Evolutionary conservation across 2,888 invertebrate genomes (phyloP).

Genomic region (Muschampia plurimacula): DNA sequence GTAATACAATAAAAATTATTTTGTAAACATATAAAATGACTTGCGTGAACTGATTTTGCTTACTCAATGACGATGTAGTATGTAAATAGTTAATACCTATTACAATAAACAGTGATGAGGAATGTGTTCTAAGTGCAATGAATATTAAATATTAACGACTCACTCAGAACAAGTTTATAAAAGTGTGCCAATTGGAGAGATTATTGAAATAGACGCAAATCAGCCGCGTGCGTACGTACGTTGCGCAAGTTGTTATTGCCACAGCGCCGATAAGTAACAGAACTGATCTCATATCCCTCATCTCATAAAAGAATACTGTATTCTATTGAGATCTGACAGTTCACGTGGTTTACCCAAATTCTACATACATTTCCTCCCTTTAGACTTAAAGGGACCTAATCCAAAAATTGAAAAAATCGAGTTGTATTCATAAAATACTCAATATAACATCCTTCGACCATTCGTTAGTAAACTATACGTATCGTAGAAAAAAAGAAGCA

Average conservation of each 20-base stretch:
- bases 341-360: neutral
- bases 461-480: too few species aligned
- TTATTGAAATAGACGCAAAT: conserved; percentile 33
- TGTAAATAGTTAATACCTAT: neutral
- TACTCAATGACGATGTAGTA: neutral
- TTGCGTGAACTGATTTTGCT: neutral
- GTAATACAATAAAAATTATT: too few species aligned
- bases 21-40: neutral
- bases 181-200: conserved; percentile 30
- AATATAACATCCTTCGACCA: too few species aligned
- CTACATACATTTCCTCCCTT: too few species aligned
- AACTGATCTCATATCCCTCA: neutral
- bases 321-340: neutral
- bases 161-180: conserved; percentile 18
- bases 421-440: too few species aligned
- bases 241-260: conserved; percentile 24
- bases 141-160: conserved; percentile 8
- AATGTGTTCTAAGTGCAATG: conserved; percentile 8
- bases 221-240: conserved; percentile 22
- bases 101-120: neutral
- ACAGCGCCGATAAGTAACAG: conserved; percentile 6
- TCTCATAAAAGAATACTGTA: neutral
- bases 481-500: too few species aligned
- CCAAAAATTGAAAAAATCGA: too few species aligned
- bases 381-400: too few species aligned